These are phyloP conservation scores for Phaethornis superciliosus DNA, from an alignment of 2,113 vertebrate species.

Conservation along the genomic window DNA sequence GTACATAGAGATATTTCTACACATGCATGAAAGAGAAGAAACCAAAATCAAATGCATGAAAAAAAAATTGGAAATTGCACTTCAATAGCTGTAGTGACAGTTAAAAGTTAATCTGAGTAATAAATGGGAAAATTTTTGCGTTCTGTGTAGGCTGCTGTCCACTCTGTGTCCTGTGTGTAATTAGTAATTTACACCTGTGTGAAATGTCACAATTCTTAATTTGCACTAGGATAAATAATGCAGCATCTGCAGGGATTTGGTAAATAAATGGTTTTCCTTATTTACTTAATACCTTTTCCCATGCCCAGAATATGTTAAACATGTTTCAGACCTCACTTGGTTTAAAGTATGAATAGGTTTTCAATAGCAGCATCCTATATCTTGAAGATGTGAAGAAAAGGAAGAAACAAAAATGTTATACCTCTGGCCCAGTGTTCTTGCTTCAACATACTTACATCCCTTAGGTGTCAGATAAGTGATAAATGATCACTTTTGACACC, in stretches of 20 bases:
- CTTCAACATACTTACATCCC: background rate
- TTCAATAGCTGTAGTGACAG: background rate
- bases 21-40: background rate
- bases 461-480: background rate
- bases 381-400: constrained; percentile 1
- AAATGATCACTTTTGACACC: constrained; percentile 2
- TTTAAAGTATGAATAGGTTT: background rate
- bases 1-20: background rate
- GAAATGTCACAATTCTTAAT: background rate
- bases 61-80: background rate
- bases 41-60: background rate
- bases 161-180: background rate
- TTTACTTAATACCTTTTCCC: constrained; percentile 26
- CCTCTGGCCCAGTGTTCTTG: background rate
- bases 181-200: constrained; percentile 6
- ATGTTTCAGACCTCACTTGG: background rate
- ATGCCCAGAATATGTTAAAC: background rate
- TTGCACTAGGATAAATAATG: background rate
- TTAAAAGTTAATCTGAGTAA: background rate
- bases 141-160: background rate
- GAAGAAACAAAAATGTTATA: background rate
- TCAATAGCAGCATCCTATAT: background rate
- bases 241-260: background rate
- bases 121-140: background rate
- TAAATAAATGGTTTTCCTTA: constrained; percentile 29